Base-by-base conservation (phyloP, 2,888 invertebrate species). In the Petrophora chlorosata region DNA sequence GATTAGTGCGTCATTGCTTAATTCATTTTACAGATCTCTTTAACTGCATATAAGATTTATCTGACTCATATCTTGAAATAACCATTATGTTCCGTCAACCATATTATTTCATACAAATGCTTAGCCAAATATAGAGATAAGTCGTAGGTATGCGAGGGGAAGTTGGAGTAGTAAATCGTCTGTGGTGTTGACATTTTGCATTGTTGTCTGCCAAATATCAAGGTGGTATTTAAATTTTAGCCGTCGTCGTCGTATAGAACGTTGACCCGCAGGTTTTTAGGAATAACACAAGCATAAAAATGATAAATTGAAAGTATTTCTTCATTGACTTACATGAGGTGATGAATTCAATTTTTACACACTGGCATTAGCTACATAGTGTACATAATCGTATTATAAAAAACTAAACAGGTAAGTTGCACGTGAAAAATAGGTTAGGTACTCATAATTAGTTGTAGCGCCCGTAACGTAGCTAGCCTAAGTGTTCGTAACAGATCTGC, bases 141-240 rank as follows among this genome's bases (percentile, higher is more conserved):
- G 26, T 38, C 9, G 32, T 19, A 12, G 43, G 19, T 19, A 19
- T 4, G 4, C 19, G 7, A 23, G 44, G 50, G 50, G 36, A 48
- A 48, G 26, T 26, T n/a, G 16, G 25, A 9, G 25, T 19, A 25
- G 30, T 48, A 48, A 48, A 48, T 41, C 15, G 42, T 36, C 41
- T 48, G 10, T 15, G 13, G 25, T 16, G 51, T 44, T 28, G 61
- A 61, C 59, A 59, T 61, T n/a, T 59, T 55, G 49, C 47, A 38
- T 41, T 46, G 42, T 49, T 43, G 14, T 10, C 30, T 51, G 32
- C 59, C 52, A 33, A 59, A 59, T 57, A 46, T 26, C 59, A 46
- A 35, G 36, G 25, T 59, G 57, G 30, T 52, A 59, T 61, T 57
- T 53, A 17, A 32, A 22, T 22, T 32, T 42, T 35, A 41, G 35